Evolutionary conservation across 2,888 invertebrate species (phyloP).

Genomic region (Machimus atricapillus): DNA sequence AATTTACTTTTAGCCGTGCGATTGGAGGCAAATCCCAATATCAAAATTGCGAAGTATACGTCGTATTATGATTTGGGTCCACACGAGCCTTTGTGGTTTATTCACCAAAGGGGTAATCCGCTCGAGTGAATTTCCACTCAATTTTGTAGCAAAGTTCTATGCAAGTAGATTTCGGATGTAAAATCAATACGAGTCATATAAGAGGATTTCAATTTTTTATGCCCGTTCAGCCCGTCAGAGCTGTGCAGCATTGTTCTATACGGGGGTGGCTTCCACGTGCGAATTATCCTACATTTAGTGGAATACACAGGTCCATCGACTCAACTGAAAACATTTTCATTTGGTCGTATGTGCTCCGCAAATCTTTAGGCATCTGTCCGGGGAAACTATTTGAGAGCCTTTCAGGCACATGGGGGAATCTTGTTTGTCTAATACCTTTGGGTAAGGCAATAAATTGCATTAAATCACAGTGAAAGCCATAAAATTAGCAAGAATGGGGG

Average conservation of each 20-base stretch:
- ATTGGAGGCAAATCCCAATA: background rate
- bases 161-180: background rate
- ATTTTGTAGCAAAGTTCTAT: slow-evolving; percentile 55
- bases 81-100: background rate
- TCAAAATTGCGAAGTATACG: background rate
- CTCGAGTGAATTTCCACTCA: slow-evolving; percentile 60
- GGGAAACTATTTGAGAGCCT: background rate
- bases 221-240: background rate
- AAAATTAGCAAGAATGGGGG: slow-evolving; percentile 45
- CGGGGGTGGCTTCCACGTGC: background rate
- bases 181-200: slow-evolving; percentile 22
- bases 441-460: slow-evolving; percentile 43
- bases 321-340: slow-evolving; percentile 17
- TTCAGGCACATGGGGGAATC: slow-evolving; percentile 13
- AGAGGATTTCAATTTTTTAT: slow-evolving; percentile 14
- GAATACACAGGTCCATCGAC: background rate
- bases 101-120: slow-evolving; percentile 51
- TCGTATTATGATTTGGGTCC: background rate
- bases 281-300: slow-evolving; percentile 5
- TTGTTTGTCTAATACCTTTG: slow-evolving; percentile 39
- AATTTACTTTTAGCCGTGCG: background rate
- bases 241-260: background rate
- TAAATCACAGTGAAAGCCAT: slow-evolving; percentile 46
- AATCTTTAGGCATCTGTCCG: background rate
- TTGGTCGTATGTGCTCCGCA: background rate